Base-by-base conservation (phyloP, 2,113 vertebrate species). In the Catagonus wagneri region DNA sequence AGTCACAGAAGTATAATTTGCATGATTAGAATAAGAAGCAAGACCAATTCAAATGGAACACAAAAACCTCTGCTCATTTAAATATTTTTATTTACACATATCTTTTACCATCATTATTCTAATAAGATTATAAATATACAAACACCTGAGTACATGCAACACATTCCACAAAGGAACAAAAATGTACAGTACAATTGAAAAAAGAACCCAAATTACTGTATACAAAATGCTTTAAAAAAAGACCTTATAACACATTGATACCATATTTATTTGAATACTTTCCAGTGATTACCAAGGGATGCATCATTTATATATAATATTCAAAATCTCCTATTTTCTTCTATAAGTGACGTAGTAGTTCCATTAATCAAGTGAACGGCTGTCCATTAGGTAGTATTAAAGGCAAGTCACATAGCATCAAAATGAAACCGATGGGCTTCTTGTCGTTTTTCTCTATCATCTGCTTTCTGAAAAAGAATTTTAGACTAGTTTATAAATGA, bases 371-470 rank as follows among this genome's bases (percentile, higher is more conserved):
- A 94, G 96, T 66, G 86, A 97, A 54, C 6, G 96, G 94, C 69
- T 83, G 65, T 71, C 96, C 89, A 91, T 97, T 93, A 93, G 95
- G 16, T 58, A 93, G 88, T 83, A 95, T 83, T 97, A 96, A 97
- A 96, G 97, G 97, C 95, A 94, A 93, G 96, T 99, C 98, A 99
- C 99, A 99, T 99, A 96, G 99, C 99, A 94, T 99, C 99, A 91
- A 99, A 99, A 98, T 99, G 99, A 98, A 99, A 99, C 81, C 99
- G 99, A 95, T 99, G 99, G 69, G 99, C 99, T 98, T 99, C 99
- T 96, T 99, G 99, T 60, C 99, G 98, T 97, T 99, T 99, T 98
- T 99, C 99, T 92, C 99, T 98, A 96, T 99, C 99, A 89, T 99
- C 99, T 34, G 99, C 99, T 99, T 99, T 99, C 99, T 99, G 98